Evolutionary conservation across 2,888 invertebrate species (phyloP), one percentile per base, ranked within the genome.

Genomic region (Lymantria dispar): DNA sequence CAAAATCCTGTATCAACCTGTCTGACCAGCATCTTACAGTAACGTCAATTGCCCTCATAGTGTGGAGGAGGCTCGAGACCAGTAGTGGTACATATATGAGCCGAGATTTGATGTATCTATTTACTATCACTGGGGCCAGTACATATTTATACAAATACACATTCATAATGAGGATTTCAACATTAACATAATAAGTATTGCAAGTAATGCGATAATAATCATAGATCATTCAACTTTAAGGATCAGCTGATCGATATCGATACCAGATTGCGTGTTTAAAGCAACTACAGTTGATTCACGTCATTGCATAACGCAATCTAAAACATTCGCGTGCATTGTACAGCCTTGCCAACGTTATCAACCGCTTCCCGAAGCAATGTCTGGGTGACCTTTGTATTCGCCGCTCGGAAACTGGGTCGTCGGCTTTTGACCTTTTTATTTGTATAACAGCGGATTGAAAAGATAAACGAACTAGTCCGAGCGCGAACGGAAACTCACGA

Each of bases 361-460:
- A 55, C 48, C 72, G 76, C 80, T 87, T 87, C 87, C 87, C 86
- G 87, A 81, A 76, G 79, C 77, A 80, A 77, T 78, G 86, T 76
- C 78, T 83, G 78, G 70, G 76, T 80, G 86, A 88, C 87, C 87
- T 88, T 87, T 87, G 84, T 74, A 72, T 79, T 74, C 76, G 74
- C 70, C 57, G 76, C 72, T 80, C 72, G 71, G 79, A 84, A 88
- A 88, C 83, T 90, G 74, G 89, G 88, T 85, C 87, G 78, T 76
- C 86, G 87, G 81, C 88, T 80, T 86, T 79, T 87, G 85, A 88
- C 88, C 89, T 87, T 89, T 88, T 82, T 87, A 85, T 85, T 87
- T 85, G 84, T 83, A 71, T 78, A 74, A 75, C 74, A 74, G 72
- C 63, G 75, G 72, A 80, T 80, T 76, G 75, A 82, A 83, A 82